Evolutionary conservation across 1,140 invertebrate species (phyloP), one percentile per base, ranked within the genome.

Genomic region (Dendroctonus valens): DNA sequence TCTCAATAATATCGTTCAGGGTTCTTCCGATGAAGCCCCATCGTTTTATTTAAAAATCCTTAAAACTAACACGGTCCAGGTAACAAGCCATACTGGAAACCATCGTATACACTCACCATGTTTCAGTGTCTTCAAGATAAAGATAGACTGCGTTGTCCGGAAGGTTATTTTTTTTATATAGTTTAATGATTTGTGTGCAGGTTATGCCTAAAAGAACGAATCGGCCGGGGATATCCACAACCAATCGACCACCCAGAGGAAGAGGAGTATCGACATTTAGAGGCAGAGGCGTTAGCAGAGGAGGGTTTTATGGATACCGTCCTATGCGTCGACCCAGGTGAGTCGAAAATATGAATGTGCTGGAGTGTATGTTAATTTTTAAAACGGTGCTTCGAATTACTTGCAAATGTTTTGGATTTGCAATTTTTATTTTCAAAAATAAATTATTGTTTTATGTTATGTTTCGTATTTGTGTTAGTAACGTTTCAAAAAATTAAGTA

Each of bases 161-260:
- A 37, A 37, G n/a, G n/a, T 7, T 26, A 46, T 46, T 9, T 46
- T 46, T 46, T 46, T 12, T 46, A 46, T 4, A 50, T 14, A 7
- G 12, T 54, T 44, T 55, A 49, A 40, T 37, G 39, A 51, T 52
- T 40, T 38, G 15, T 44, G 65, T 73, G 7, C 73, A 96, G 92
- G 96, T 99, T 52, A 91, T 92, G 86, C 88, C 91, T 7, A 99
- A 99, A 81, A 85, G 97, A 80, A 99, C 97, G 55, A 99, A 99
- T 81, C 87, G 93, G 75, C 97, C 97, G 54, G 97, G 97, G 41
- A 86, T 99, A 70, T 95, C 92, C 69, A 88, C 93, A 59, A 99
- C 97, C 57, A 97, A 98, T 81, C 85, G 96, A 75, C 92, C 89
- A 54, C 88, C 92, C 26, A 83, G 91, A 69, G 88, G 89, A 52